These are phyloP conservation scores for Phymatocera aterrima DNA, from an alignment of 2,888 invertebrate genomes.

Conservation along the genomic window DNA sequence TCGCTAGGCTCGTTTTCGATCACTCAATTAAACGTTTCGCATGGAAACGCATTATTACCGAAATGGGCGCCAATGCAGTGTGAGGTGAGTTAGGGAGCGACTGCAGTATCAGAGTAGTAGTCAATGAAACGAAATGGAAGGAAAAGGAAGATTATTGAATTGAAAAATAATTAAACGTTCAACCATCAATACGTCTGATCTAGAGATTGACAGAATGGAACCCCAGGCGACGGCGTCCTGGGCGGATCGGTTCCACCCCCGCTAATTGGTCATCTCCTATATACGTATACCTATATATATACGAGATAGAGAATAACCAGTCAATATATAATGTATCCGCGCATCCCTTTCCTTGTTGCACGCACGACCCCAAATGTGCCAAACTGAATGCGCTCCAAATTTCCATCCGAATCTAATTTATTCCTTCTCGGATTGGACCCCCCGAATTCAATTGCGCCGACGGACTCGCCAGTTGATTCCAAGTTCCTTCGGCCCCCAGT, in stretches of 20 bases:
- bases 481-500: neutral
- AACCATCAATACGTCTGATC: conserved; percentile 48
- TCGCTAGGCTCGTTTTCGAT: no score
- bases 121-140: no score
- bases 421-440: conserved; percentile 8
- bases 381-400: neutral
- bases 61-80: neutral
- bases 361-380: neutral
- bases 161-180: conserved; percentile 31
- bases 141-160: conserved; percentile 1
- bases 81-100: neutral
- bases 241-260: conserved; percentile 67
- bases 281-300: no score
- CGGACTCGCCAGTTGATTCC: neutral
- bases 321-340: neutral
- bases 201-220: conserved; percentile 57
- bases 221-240: conserved; percentile 65
- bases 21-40: no score
- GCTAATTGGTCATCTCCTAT: conserved; percentile 74
- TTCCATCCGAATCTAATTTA: conserved; percentile 24
- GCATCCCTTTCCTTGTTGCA: neutral
- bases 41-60: no score
- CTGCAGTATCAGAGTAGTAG: neutral
- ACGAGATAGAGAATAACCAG: conserved; percentile 44
- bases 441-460: conserved; percentile 15